A percentile compares a stretch with the other conserved stretches of the same genome.
phyloP scores from a whole-genome alignment of 2,888 invertebrate species.

The Agriopis aurantiaria region DNA sequence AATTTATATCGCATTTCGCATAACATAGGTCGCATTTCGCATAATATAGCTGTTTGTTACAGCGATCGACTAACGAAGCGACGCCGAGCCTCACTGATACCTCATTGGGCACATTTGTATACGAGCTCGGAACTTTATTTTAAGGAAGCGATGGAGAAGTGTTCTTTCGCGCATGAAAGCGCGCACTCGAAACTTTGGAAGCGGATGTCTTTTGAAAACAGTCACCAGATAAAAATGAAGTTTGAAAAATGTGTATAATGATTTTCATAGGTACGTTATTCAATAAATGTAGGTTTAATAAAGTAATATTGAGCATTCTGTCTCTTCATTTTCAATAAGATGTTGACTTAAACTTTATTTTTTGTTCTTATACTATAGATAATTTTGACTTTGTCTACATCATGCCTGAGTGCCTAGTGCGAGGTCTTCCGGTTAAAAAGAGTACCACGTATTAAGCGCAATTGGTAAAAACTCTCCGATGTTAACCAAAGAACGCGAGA shows the following conservation, averaged over 20 bases:
- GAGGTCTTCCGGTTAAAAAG: too few relatives aligned
- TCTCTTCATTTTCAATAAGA: too few relatives aligned
- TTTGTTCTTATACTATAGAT: too few relatives aligned
- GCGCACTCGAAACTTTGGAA: background rate
- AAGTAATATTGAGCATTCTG: too few relatives aligned
- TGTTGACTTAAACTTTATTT: too few relatives aligned
- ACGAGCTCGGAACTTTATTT: conserved; percentile 45
- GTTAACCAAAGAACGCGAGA: too few relatives aligned
- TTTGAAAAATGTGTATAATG: background rate
- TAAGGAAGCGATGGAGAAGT: conserved; percentile 4
- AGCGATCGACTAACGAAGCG: conserved; percentile 44
- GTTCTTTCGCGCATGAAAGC: conserved; percentile 9
- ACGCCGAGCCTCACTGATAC: conserved; percentile 39
- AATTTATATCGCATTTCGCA: conserved; percentile 54
- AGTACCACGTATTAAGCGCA: too few relatives aligned
- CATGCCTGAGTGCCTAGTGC: too few relatives aligned
- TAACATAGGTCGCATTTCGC: conserved; percentile 49
- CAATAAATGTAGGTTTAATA: too few relatives aligned
- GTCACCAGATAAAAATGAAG: background rate
- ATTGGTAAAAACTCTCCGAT: too few relatives aligned
- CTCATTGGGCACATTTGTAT: conserved; percentile 58
- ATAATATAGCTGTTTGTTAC: conserved; percentile 56
- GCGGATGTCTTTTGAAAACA: background rate
- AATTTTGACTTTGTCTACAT: too few relatives aligned
- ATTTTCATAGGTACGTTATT: too few relatives aligned